phyloP scores from a whole-genome alignment of 2,888 invertebrate species.

The Harpalus rubripes region DNA sequence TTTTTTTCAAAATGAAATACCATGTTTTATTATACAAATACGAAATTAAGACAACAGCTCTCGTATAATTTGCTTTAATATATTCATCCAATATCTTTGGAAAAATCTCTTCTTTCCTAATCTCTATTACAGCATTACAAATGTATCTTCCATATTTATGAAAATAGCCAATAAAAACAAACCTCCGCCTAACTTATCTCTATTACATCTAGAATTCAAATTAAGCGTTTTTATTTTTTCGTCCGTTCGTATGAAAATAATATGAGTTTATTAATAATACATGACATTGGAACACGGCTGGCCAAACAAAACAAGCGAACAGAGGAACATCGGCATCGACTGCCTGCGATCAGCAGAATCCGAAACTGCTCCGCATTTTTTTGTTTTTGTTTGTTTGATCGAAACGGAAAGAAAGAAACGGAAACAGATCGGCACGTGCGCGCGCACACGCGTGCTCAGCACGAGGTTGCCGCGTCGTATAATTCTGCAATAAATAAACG shows the following conservation, averaged over 20 bases:
- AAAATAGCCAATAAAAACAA: constrained; percentile 3
- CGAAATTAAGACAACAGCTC: too few species aligned
- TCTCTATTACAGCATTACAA: not conserved
- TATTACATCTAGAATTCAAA: constrained; percentile 43
- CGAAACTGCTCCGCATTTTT: constrained; percentile 32
- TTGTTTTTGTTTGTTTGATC: not conserved
- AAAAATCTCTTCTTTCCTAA: too few species aligned
- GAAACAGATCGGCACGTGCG: constrained; percentile 47
- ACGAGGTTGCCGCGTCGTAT: constrained; percentile 48
- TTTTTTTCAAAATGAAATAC: too few species aligned
- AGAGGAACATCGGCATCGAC: constrained; percentile 22
- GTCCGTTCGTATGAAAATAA: constrained; percentile 28
- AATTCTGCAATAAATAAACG: constrained; percentile 64
- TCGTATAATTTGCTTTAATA: too few species aligned
- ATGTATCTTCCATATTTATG: constrained; percentile 3
- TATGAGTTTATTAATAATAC: constrained; percentile 56
- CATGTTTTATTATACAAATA: too few species aligned
- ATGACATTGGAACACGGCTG: constrained; percentile 35
- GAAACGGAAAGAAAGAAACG: constrained; percentile 33
- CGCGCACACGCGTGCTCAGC: constrained; percentile 32
- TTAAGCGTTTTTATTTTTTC: constrained; percentile 8
- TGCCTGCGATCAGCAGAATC: not conserved
- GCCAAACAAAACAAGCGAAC: constrained; percentile 32
- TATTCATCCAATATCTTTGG: too few species aligned
- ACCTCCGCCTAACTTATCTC: not conserved